Evolutionary conservation across 1,140 invertebrate genomes (phyloP).

Genomic region (Melanaphis sacchari): DNA sequence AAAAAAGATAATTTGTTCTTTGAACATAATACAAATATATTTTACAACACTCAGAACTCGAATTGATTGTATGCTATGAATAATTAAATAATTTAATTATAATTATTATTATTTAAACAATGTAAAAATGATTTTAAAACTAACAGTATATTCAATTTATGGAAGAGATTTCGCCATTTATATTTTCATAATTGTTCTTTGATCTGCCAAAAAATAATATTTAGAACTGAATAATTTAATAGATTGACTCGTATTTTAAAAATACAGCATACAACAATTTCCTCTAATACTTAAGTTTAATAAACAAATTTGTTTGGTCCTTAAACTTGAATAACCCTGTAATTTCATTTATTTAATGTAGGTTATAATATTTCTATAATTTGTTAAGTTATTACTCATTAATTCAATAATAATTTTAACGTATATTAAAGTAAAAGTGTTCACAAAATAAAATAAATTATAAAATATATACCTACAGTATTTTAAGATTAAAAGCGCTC

Average conservation of each 20-base stretch:
- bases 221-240: not conserved
- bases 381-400: not conserved
- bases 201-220: not conserved
- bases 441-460: not conserved
- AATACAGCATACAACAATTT: not conserved
- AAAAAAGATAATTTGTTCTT: not conserved
- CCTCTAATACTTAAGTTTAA: not conserved
- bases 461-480: not conserved
- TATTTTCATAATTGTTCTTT: not conserved
- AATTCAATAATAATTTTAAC: not conserved
- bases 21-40: not conserved
- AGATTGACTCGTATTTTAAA: not conserved
- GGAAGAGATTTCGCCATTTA: not conserved
- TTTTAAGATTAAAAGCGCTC: not conserved
- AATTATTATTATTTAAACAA: not conserved
- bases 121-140: not conserved
- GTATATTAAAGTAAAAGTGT: not conserved
- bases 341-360: not conserved
- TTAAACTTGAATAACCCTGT: not conserved
- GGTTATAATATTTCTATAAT: not conserved
- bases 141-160: not conserved
- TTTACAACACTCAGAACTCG: not conserved
- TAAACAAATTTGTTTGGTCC: not conserved
- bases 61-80: not conserved
- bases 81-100: not conserved